Evolutionary conservation across 2,888 invertebrate species (phyloP).

Genomic region (Perithous albicinctus): DNA sequence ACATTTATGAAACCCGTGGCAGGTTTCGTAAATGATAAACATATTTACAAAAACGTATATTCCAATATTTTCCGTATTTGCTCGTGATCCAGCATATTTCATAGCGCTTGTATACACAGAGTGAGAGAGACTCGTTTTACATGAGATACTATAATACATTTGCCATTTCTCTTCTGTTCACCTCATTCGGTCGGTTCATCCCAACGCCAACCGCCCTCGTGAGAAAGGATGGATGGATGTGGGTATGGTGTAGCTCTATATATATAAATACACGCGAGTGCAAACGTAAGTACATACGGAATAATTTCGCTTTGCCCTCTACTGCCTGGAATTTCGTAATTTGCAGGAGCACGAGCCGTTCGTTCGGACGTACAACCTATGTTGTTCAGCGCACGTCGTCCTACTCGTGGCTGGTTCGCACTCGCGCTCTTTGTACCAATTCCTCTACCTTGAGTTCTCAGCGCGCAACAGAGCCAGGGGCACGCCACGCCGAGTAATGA

Average conservation of each 20-base stretch:
- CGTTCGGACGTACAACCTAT: constrained; percentile 32
- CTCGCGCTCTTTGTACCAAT: constrained; percentile 31
- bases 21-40: background rate
- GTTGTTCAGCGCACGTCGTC: background rate
- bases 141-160: constrained; percentile 6
- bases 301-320: constrained; percentile 57
- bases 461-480: constrained; percentile 27
- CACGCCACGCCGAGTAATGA: constrained; percentile 67
- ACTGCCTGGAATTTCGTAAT: constrained; percentile 70
- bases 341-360: constrained; percentile 45
- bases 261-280: constrained; percentile 23
- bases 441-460: constrained; percentile 12
- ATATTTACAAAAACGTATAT: constrained; percentile 10
- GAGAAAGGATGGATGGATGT: background rate
- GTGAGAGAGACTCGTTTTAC: background rate
- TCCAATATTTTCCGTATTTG: constrained; percentile 5
- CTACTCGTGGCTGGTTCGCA: background rate
- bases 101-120: background rate
- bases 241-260: background rate
- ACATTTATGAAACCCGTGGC: background rate
- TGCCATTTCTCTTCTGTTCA: background rate
- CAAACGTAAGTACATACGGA: constrained; percentile 36
- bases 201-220: background rate
- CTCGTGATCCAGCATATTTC: background rate
- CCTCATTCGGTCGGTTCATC: constrained; percentile 15